Conservation (phyloP, 2,113 vertebrate species). For the Echinops telfairi region DNA sequence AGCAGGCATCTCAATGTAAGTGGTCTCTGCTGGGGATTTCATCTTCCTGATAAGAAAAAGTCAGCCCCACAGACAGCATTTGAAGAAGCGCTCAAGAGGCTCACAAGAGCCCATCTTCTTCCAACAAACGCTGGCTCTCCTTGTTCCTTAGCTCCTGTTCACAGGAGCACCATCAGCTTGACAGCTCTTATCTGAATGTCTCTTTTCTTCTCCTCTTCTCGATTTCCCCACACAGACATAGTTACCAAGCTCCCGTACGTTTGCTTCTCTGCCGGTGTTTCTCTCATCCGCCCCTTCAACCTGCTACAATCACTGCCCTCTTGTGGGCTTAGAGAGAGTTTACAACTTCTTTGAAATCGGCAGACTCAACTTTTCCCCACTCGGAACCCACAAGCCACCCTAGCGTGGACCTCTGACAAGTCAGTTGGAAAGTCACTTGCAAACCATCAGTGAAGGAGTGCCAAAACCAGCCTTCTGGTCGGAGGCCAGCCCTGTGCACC, state of each 20-base stretch:
- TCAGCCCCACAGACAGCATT: not conserved
- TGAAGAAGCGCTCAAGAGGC: not conserved
- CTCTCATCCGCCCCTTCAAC: not conserved
- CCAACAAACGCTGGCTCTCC: not conserved
- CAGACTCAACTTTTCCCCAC: not conserved
- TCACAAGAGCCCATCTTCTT: not conserved
- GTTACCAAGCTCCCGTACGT: not conserved
- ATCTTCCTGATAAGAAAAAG: not conserved
- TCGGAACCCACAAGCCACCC: not conserved
- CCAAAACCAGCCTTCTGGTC: not conserved
- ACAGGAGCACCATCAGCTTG: not conserved
- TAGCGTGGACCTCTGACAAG: not conserved
- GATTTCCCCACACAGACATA: not conserved
- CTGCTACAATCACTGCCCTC: not conserved
- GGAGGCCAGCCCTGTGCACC: not conserved
- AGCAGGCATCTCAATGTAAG: not conserved
- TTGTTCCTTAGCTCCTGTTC: not conserved
- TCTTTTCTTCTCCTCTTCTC: slow-evolving; percentile 3
- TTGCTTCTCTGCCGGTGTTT: not conserved
- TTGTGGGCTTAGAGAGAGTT: not conserved
- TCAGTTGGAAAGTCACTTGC: not conserved
- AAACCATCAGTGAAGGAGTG: not conserved
- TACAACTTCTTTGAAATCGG: not conserved
- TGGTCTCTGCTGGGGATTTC: not conserved
- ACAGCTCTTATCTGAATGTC: not conserved